Evolutionary conservation across 2,113 vertebrate species (phyloP), one percentile per base, ranked within the genome.

Genomic region (Gobiocypris rarus): DNA sequence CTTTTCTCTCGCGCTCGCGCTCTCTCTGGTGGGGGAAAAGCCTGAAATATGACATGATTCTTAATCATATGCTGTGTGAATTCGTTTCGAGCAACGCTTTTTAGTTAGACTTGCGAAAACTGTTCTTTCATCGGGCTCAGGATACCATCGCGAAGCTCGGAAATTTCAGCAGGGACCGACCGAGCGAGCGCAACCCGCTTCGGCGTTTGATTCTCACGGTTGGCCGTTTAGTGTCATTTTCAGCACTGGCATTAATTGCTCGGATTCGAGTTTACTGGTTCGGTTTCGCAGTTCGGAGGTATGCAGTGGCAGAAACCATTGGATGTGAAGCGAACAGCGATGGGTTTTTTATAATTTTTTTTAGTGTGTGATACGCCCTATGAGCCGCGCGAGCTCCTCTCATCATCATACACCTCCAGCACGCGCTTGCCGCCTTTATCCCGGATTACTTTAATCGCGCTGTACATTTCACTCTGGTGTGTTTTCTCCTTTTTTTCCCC

Each of bases 321-420:
- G 65, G 78, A 41, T 82, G 63, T 15, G 6, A 48, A 10, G 22
- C 28, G 4, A 82, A 41, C 28, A 70, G 22, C 31, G 31, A 19
- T 70, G 65, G 26, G 56, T 71, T 67, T 76, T 56, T 15, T 5
- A n/a, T n/a, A n/a, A n/a, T 9, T 15, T 52, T 28, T 52, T 1
- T 26, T 5, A 38, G 19, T 38, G 63, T 69, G 79, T 82, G 80
- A 82, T 82, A 82, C 80, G 80, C 80, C 79, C 79, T 81, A 81
- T 54, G 79, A 81, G 79, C 59, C 48, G 8, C 65, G 45, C 63
- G 22, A 82, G 80, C 80, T 71, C 65, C 50, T 56, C 79, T 70
- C 80, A 82, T 82, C 65, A 70, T 82, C 65, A 56, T 69, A 54
- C 80, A 82, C 80, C 80, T 82, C 80, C 65, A 70, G 63, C 80